A percentile compares a stretch with the other conserved stretches of the same genome.
Conservation (phyloP, 2,888 invertebrate genomes). For the Phaedon cochleariae region DNA sequence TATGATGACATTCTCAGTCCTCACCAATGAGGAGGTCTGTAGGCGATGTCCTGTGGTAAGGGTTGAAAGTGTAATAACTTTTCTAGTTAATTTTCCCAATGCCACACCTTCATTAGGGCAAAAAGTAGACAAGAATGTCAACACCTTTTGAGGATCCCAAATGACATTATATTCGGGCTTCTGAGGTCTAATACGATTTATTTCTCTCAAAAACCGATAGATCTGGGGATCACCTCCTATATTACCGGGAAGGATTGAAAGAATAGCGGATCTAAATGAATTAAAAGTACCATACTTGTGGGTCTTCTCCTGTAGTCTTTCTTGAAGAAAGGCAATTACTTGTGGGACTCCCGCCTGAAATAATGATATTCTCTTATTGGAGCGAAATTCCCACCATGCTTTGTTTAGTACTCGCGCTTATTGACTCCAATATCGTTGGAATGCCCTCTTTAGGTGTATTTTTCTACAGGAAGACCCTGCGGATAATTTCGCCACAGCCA, state of each 20-base stretch:
- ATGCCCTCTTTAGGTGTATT: slow-evolving; percentile 3
- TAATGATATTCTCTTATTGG: not conserved
- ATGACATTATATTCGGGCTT: slow-evolving; percentile 41
- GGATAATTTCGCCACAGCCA: slow-evolving; percentile 12
- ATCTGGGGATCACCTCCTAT: slow-evolving; percentile 30
- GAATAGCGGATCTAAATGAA: slow-evolving; percentile 40
- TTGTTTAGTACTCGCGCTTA: slow-evolving; percentile 1
- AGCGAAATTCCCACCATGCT: slow-evolving; percentile 12
- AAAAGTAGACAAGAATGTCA: slow-evolving; percentile 21
- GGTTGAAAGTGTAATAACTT: slow-evolving; percentile 34
- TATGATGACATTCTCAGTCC: slow-evolving; percentile 21
- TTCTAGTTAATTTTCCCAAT: slow-evolving; percentile 28
- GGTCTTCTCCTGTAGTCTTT: not conserved
- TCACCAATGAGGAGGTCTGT: slow-evolving; percentile 29
- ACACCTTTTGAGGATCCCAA: slow-evolving; percentile 45
- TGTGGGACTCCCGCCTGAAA: not conserved
- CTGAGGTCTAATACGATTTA: slow-evolving; percentile 33
- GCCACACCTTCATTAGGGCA: slow-evolving; percentile 2
- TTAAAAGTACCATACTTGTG: slow-evolving; percentile 40
- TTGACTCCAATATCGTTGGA: not conserved
- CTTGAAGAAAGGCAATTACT: not conserved
- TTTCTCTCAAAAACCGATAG: slow-evolving; percentile 40
- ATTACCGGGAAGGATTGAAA: slow-evolving; percentile 30
- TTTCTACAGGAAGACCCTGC: slow-evolving; percentile 1
- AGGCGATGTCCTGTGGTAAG: slow-evolving; percentile 39